A percentile compares a stretch with the other conserved stretches of the same genome.
Conservation (phyloP, 2,113 vertebrate genomes). For the Bos indicus region DNA sequence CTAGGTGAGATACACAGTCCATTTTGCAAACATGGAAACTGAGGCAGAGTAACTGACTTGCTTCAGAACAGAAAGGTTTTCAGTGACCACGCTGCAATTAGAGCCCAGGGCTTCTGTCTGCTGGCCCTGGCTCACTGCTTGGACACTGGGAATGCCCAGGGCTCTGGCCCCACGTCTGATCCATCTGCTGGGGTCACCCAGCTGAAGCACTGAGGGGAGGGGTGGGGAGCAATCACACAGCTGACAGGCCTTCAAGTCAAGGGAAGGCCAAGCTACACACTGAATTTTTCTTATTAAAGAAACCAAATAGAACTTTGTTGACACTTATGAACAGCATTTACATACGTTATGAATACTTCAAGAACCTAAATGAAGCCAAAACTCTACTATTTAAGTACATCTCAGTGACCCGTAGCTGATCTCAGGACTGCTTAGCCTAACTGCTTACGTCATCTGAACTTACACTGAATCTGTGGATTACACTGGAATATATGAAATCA, state of each 20-base stretch:
- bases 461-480: not conserved
- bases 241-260: not conserved
- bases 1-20: not conserved
- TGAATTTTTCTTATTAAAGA: not conserved
- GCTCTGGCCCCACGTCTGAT: not conserved
- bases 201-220: fast-evolving
- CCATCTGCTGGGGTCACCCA: not conserved
- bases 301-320: not conserved
- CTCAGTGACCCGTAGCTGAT: not conserved
- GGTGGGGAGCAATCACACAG: not conserved
- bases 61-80: not conserved
- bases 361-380: not conserved
- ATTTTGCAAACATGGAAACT: not conserved
- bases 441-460: not conserved
- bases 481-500: not conserved
- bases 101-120: not conserved
- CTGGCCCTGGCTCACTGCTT: not conserved
- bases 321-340: not conserved
- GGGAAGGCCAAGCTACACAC: not conserved
- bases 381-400: not conserved
- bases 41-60: not conserved
- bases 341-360: not conserved
- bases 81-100: not conserved
- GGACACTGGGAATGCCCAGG: not conserved
- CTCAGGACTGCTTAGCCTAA: not conserved